Conservation (phyloP, 2,888 invertebrate species). For the Melanchra persicariae region DNA sequence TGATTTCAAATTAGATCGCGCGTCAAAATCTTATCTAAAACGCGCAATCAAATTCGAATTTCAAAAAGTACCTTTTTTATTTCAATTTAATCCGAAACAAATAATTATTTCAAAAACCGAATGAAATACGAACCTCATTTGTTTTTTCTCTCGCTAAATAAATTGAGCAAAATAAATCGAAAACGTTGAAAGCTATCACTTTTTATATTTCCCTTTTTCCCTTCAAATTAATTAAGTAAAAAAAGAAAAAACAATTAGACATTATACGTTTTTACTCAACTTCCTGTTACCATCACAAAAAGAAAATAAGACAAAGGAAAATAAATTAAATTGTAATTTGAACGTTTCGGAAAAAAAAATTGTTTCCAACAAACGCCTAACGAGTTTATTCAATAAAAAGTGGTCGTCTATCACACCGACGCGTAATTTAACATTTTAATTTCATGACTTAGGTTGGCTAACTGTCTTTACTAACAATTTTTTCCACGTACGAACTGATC, state of each 20-base stretch:
- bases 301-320: slow-evolving; percentile 64
- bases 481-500: background rate
- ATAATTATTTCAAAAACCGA: slow-evolving; percentile 2
- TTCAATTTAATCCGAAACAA: slow-evolving; percentile 3
- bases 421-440: slow-evolving; percentile 37
- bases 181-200: slow-evolving; percentile 36
- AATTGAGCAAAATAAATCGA: slow-evolving; percentile 26
- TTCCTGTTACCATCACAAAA: slow-evolving; percentile 60
- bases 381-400: slow-evolving; percentile 70
- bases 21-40: slow-evolving; percentile 15
- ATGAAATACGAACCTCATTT: slow-evolving; percentile 20
- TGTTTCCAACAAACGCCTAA: slow-evolving; percentile 67
- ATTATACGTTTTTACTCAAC: slow-evolving; percentile 60
- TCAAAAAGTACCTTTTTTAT: slow-evolving; percentile 2
- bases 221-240: slow-evolving; percentile 57
- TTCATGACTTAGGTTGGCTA: background rate
- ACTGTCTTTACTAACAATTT: background rate
- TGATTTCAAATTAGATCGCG: slow-evolving; percentile 30
- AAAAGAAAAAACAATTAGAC: slow-evolving; percentile 64
- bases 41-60: slow-evolving; percentile 3
- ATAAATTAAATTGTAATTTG: slow-evolving; percentile 70
- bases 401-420: slow-evolving; percentile 55
- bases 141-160: background rate
- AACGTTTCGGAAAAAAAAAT: slow-evolving; percentile 63
- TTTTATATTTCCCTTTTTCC: slow-evolving; percentile 23